Base-by-base conservation (phyloP, 2,797 vertebrate genomes). In the Phataginus tetradactyla region DNA sequence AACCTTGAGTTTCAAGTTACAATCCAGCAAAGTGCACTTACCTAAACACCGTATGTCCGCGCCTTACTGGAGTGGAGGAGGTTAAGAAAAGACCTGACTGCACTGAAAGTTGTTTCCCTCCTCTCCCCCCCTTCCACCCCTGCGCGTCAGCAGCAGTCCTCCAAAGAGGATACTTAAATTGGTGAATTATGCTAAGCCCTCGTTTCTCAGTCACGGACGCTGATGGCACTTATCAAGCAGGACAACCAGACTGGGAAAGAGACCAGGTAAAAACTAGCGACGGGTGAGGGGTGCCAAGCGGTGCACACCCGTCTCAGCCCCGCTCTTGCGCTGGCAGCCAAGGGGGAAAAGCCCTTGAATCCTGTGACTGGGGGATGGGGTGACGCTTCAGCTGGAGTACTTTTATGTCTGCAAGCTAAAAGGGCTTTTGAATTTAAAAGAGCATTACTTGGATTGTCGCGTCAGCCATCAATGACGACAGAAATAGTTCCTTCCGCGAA, bases 31-130 rank as follows among this genome's bases (percentile, higher is more conserved):
- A 97, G 66, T 0, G 1, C 86, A 90, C 86, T 98, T 95, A 98
- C 98, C 97, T 49, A 68, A n/a, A 7, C n/a, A 71, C 71, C 68
- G 45, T 61, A 1, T 20, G 0, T 51, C 97, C 39, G 25, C 42
- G 93, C 57, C 93, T 93, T 8, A 0, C 83, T 7, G 86, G 85
- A 27, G 94, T 17, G 71, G 88, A 69, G 68, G 4, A 63, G 85
- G 78, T 55, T 64, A 63, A 53, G 83, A 59, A 29, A 51, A 89
- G 15, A 0, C 71, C 92, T 59, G 95, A 91, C 96, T 85, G 98
- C 92, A 7, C 23, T 45, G 83, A 98, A 99, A 98, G 97, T 98
- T 98, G 97, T 32, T 23, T 9, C 34, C 3, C 3, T 2, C 0
- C 0, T 0, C 42, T 34, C 23, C 15, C 72, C 75, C 20, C 37